Base-by-base conservation (phyloP, 2,797 vertebrate species). In the Coluber constrictor region DNA sequence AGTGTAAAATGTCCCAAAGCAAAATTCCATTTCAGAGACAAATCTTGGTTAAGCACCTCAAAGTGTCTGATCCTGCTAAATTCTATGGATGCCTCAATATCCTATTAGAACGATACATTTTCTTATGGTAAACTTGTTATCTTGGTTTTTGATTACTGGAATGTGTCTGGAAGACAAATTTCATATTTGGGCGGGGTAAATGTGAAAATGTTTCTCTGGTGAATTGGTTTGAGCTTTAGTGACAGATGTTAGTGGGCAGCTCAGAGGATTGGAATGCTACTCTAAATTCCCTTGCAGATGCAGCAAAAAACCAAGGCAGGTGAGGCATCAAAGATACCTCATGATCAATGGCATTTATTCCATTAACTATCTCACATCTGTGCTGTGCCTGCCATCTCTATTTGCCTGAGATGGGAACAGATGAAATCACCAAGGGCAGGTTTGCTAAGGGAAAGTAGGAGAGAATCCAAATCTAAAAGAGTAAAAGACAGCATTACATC, bases 161-260 rank as follows among this genome's bases (percentile, higher is more conserved):
- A 83, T 57, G 90, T 93, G 94, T 94, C 94, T 95, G 96, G 93
- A 87, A 91, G 60, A 94, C 87, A 94, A 94, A 95, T 87, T 96
- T 93, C 92, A 95, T 88, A 32, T 95, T 95, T 92, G 92, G 89
- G 88, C 37, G 93, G 70, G 57, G 70, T 70, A 92, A 96, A 96
- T 57, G 92, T 92, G 5, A 47, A 95, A 96, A 93, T 9, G 89
- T 94, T 93, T 95, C 47, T 93, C 93, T 95, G 92, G 88, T 86
- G 94, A 88, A 94, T 92, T 94, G 70, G 92, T 91, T 90, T 32
- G 86, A 86, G 93, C n/a, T 90, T 94, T 94, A 92, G 92, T 23
- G 95, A 56, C 94, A 97, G 94, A 93, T 96, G 91, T 93, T 74
- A 18, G 87, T 59, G 95, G 95, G 74, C 93, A 90, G 27, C 51